Conservation (phyloP, 2,113 vertebrate genomes). For the Tragelaphus scriptus region DNA sequence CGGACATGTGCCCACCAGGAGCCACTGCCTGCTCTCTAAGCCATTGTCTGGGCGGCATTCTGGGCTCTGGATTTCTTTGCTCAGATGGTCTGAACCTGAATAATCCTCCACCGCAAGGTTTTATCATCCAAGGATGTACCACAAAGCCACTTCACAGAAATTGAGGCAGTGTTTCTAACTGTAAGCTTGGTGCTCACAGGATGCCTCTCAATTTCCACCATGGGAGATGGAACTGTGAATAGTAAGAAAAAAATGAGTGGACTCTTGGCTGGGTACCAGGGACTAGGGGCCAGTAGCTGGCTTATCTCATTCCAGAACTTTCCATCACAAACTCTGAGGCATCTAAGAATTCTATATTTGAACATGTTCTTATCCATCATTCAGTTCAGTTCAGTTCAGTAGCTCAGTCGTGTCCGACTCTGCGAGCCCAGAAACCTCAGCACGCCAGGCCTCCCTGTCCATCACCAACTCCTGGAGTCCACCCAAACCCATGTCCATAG, state of each 20-base stretch:
- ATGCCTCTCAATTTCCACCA: neutral
- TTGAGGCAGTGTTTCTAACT: neutral
- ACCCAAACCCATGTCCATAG: no score
- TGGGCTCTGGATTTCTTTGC: neutral
- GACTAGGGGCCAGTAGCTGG: neutral
- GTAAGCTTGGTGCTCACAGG: neutral
- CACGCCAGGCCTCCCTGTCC: no score
- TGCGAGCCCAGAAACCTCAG: rapidly evolving
- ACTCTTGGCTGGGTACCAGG: neutral
- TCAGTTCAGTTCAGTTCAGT: neutral
- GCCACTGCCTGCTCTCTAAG: neutral
- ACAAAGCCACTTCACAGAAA: neutral
- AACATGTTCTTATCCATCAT: neutral
- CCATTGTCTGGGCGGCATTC: neutral
- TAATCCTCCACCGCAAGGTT: neutral
- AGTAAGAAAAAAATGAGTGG: neutral
- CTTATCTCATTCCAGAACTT: neutral
- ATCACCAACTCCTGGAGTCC: no score
- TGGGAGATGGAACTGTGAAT: neutral
- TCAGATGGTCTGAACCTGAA: neutral
- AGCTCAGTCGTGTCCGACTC: no score
- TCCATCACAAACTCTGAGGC: neutral
- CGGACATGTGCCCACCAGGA: neutral
- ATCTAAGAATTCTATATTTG: neutral
- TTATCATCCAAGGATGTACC: neutral